These are phyloP conservation scores for Leptonema lineaticorne DNA, from an alignment of 1,140 invertebrate species.

Conservation along the genomic window DNA sequence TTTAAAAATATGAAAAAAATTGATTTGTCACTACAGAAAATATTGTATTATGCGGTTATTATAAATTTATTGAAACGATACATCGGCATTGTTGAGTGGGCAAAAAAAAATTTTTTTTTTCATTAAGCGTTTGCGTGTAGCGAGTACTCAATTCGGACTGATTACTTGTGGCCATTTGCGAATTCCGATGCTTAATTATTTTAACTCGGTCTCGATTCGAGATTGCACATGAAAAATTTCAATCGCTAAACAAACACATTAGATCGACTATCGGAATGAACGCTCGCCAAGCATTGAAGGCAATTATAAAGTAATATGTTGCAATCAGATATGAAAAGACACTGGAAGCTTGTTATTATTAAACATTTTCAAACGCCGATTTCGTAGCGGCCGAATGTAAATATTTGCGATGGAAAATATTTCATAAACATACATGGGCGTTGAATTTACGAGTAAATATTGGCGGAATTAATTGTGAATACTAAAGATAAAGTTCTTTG, in stretches of 20 bases:
- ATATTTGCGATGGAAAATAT: too few species aligned
- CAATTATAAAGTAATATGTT: too few species aligned
- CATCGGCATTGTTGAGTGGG: not conserved
- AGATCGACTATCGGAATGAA: not conserved
- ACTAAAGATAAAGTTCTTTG: too few species aligned
- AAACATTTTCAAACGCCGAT: too few species aligned
- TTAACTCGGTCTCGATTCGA: not conserved
- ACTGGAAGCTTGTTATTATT: too few species aligned
- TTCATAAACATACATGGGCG: too few species aligned
- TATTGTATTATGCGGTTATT: constrained; percentile 12
- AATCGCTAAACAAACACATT: constrained; percentile 25
- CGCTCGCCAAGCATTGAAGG: constrained; percentile 6
- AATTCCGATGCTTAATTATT: constrained; percentile 27
- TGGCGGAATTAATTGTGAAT: too few species aligned
- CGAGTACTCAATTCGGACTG: constrained; percentile 15
- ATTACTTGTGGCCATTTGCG: constrained; percentile 19
- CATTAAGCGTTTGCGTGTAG: not conserved
- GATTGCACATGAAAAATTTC: constrained; percentile 14
- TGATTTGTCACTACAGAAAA: too few species aligned
- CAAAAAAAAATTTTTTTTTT: not conserved
- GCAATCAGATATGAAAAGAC: too few species aligned
- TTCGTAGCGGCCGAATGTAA: too few species aligned
- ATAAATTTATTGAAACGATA: constrained; percentile 1
- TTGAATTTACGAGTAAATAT: too few species aligned
- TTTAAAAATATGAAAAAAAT: too few species aligned